Evolutionary conservation across 2,888 invertebrate species (phyloP), one percentile per base, ranked within the genome.

Genomic region (Melieria crassipennis): DNA sequence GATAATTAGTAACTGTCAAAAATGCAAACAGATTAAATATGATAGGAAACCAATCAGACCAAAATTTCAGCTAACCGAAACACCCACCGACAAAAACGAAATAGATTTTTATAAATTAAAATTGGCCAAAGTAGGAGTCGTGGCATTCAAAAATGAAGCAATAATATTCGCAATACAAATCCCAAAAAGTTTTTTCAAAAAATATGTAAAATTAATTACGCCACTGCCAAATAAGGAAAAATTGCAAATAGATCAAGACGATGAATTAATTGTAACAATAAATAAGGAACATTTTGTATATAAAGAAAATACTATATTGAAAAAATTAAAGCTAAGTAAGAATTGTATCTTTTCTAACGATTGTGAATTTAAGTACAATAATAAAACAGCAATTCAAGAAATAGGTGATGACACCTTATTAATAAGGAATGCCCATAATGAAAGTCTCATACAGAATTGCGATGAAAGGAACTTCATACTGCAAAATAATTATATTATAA

Each of bases 81-180:
- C 30, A 30, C 30, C 30, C 30, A 30, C 3, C 30, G 30, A 30
- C 30, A 30, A 30, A 30, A 30, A 30, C 30, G 30, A 30, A 30
- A 68, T 61, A 62, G 62, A 68, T 55, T 68, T 61, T 55, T 62
- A 62, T 68, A 62, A 61, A 46, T 46, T 62, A 16, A 68, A 68
- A 48, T 16, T 66, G 30, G 11, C 47, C 9, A 66, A 48, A 58
- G 16, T 48, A 42, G 66, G 66, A 30, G 48, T 48, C 10, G 46
- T 66, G 48, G 16, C 58, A 10, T 58, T 48, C 42, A 66, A 47
- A 66, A 58, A 58, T 30, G 11, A 57, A 30, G 46, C 66, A 47
- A 58, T 57, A 7, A 11, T 57, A 47, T 7, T 65, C 46, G 57
- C 65, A 57, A 65, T 65, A 16, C 7, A 65, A 16, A 46, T 57